Evolutionary conservation across 1,140 invertebrate genomes (phyloP), one percentile per base, ranked within the genome.

Genomic region (Drosophila triauraria): DNA sequence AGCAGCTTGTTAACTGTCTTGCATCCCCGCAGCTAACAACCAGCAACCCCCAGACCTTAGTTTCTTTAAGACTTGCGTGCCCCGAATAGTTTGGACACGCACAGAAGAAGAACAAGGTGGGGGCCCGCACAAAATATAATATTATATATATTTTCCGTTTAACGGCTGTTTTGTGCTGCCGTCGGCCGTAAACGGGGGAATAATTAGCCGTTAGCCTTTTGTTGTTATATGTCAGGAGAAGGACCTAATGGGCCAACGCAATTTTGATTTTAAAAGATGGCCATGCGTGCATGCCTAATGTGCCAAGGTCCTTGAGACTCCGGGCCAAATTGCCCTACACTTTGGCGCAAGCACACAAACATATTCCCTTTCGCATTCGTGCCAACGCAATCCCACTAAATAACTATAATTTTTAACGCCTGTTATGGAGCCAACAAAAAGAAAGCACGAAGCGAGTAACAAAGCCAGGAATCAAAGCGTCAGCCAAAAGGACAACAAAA

Each of bases 361-460:
- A 27, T 47, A 20, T 32, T 13, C 20, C 35, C 5, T 6, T 17
- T n/a, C 43, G 32, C 44, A 60, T 38, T 5, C 40, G 12, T 15
- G 25, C 40, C 15, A 3, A 44, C 23, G 47, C 60, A 62, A 59
- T 79, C 61, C 59, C 50, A 64, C 77, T 88, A 78, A 87, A 88
- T 88, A 84, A 83, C 84, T 84, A 87, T 90, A 84, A 88, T 82
- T 85, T 81, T 90, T 81, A 90, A 88, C 81, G 84, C 84, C 62
- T 78, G 51, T 71, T 60, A 77, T 51, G 58, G 48, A 58, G 35
- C 48, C 38, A 44, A 43, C 7, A 7, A 58, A 48, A 74, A 60
- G 57, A 71, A 74, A 67, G 64, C 50, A 42, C 51, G n/a, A 30
- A 27, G 27, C 9, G 5, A 38, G 62, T 56, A 56, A 69, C 78